Conservation (phyloP, 2,888 invertebrate genomes). For the Eugnorisma glareosa region DNA sequence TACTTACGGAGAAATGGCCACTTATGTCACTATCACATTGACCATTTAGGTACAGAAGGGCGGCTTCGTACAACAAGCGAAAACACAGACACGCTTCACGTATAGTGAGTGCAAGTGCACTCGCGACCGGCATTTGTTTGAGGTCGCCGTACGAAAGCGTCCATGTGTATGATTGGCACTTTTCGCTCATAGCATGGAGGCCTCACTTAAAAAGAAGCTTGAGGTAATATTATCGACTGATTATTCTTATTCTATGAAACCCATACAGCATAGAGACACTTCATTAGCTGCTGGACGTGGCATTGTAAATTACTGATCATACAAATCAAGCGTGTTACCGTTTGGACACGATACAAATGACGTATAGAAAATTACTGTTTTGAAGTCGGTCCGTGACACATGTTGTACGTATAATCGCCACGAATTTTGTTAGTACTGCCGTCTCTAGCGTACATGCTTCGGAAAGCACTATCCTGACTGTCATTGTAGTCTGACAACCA, state of each 20-base stretch:
- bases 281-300: neutral
- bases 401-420: neutral
- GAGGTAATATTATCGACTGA: neutral
- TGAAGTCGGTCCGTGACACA: too few species aligned
- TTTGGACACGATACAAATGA: too few species aligned
- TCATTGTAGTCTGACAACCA: neutral
- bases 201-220: neutral
- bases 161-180: too few species aligned
- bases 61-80: neutral
- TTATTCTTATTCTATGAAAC: neutral
- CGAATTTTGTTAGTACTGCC: neutral
- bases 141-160: neutral
- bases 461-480: neutral
- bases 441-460: neutral
- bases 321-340: neutral
- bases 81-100: neutral
- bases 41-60: neutral
- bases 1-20: slow-evolving; percentile 52
- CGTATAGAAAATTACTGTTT: too few species aligned
- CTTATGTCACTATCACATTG: slow-evolving; percentile 25
- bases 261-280: neutral
- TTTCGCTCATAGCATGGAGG: too few species aligned
- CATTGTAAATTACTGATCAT: neutral
- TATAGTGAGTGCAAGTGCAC: neutral
- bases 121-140: neutral